These are phyloP conservation scores for Heliocidaris tuberculata DNA, from an alignment of 35 echinoderm and acorn worm genomes.

Conservation along the genomic window DNA sequence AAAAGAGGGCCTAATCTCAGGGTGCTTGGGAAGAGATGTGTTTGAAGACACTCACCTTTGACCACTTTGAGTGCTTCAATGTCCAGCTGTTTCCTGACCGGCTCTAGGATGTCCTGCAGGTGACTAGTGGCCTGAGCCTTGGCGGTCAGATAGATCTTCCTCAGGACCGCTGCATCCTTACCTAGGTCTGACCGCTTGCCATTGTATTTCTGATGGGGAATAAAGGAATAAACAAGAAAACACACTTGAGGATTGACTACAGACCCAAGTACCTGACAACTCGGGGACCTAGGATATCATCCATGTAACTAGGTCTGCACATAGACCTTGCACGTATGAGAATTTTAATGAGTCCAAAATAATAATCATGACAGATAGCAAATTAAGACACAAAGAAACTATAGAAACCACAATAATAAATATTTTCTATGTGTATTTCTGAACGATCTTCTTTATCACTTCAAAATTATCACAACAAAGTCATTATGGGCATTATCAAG, in stretches of 20 bases:
- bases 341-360: too few species aligned
- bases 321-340: too few species aligned
- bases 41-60: constrained; percentile 46
- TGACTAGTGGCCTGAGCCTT: constrained; percentile 66
- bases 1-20: too few species aligned
- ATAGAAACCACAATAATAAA: too few species aligned
- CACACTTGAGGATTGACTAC: background rate
- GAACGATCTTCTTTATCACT: too few species aligned
- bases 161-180: constrained; percentile 69
- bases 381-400: too few species aligned
- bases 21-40: background rate
- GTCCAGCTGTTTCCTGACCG: constrained; percentile 41
- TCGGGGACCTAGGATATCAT: too few species aligned
- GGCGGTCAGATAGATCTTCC: constrained; percentile 76
- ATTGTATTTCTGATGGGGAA: constrained; percentile 81
- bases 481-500: background rate
- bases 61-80: constrained; percentile 48
- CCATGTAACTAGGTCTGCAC: too few species aligned
- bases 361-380: too few species aligned
- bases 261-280: too few species aligned
- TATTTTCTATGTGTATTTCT: too few species aligned
- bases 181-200: constrained; percentile 86
- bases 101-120: constrained; percentile 82
- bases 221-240: background rate
- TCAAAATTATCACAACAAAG: too few species aligned